Conservation (phyloP, 2,797 vertebrate genomes). For the Choloepus didactylus region DNA sequence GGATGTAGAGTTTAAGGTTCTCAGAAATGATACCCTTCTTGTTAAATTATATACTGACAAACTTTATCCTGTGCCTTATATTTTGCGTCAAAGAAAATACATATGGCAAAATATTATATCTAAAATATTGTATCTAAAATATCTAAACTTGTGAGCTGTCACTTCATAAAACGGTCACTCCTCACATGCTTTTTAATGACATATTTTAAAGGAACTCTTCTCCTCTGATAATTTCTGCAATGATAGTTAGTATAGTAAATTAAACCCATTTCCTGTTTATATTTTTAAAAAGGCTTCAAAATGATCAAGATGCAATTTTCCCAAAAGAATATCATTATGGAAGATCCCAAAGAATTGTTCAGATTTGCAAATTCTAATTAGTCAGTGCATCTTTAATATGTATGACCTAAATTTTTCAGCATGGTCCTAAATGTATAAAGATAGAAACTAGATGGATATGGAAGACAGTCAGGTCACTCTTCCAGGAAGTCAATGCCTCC, state of each 20-base stretch:
- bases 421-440: background rate
- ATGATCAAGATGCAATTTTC: background rate
- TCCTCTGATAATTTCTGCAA: background rate
- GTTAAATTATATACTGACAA: background rate
- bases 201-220: conserved; percentile 1
- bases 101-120: background rate
- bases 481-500: background rate
- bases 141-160: background rate
- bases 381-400: background rate
- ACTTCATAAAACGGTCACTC: background rate
- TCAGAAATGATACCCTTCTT: background rate
- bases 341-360: background rate
- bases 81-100: conserved; percentile 27
- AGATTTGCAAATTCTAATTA: background rate
- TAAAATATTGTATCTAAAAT: background rate
- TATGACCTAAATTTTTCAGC: background rate
- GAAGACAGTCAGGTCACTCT: background rate
- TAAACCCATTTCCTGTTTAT: background rate
- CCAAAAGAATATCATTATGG: background rate
- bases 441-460: background rate
- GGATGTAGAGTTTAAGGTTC: background rate
- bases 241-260: background rate
- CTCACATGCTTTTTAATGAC: background rate
- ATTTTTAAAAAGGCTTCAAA: background rate
- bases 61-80: background rate